Conservation (phyloP, 2,113 vertebrate species). For the Vimba vimba region DNA sequence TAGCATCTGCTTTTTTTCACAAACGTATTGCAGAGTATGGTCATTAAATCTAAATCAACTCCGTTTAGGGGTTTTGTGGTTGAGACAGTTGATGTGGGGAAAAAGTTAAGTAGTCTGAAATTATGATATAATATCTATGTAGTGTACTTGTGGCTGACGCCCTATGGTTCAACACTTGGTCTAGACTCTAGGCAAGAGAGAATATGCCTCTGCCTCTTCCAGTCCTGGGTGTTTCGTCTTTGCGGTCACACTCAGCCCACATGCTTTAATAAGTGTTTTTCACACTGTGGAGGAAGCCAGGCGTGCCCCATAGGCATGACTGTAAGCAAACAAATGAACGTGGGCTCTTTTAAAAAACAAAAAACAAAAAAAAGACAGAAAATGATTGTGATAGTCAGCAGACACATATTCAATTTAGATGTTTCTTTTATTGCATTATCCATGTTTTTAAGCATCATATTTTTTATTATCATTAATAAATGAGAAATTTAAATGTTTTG, state of each 20-base stretch:
- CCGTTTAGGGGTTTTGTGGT: slow-evolving; percentile 33
- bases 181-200: slow-evolving; percentile 15
- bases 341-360: background rate
- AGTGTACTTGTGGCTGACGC: slow-evolving; percentile 9
- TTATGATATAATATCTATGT: slow-evolving; percentile 40
- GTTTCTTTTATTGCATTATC: background rate
- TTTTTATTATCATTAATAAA: background rate
- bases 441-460: background rate
- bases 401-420: background rate
- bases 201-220: slow-evolving; percentile 5
- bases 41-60: slow-evolving; percentile 6
- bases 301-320: background rate
- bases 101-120: slow-evolving; percentile 18
- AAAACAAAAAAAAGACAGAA: background rate
- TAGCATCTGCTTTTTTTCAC: background rate
- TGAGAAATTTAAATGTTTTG: background rate
- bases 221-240: slow-evolving; percentile 20
- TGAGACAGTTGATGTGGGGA: slow-evolving; percentile 17
- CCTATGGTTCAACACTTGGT: slow-evolving; percentile 8
- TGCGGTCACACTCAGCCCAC: slow-evolving; percentile 32
- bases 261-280: slow-evolving; percentile 44
- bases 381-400: background rate
- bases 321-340: slow-evolving; percentile 22
- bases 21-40: background rate
- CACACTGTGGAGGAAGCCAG: slow-evolving; percentile 29